Evolutionary conservation across 1,140 invertebrate genomes (phyloP).

Genomic region (Nylanderia fulva): DNA sequence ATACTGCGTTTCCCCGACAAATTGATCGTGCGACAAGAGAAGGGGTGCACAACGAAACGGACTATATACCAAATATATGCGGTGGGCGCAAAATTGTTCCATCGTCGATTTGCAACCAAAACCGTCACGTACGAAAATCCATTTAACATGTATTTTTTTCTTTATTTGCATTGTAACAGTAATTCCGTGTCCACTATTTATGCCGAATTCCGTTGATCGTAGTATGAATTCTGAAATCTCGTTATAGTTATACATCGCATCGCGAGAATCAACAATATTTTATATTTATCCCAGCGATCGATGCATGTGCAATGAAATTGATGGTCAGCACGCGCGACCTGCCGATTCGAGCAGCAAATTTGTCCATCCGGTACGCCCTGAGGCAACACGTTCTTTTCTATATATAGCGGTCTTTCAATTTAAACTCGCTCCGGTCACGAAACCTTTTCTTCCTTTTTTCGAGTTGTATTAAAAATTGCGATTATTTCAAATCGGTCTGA

Average conservation of each 20-base stretch:
- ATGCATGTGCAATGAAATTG: conserved; percentile 28
- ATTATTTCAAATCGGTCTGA: not conserved
- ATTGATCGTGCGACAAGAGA: conserved; percentile 37
- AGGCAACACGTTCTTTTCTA: conserved; percentile 12
- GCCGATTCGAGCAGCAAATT: conserved; percentile 22
- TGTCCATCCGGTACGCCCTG: not conserved
- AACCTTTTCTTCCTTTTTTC: not conserved
- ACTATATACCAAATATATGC: conserved; percentile 15
- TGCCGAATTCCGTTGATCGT: not conserved
- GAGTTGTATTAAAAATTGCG: conserved; percentile 19
- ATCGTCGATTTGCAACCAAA: not conserved
- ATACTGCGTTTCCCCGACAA: conserved; percentile 20
- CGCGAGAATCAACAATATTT: not conserved
- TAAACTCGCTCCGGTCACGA: conserved; percentile 28
- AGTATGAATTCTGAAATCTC: not conserved
- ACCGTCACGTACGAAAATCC: not conserved
- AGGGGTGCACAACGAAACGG: conserved; percentile 47
- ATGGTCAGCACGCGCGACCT: not conserved
- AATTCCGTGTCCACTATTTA: conserved; percentile 14
- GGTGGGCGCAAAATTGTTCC: conserved; percentile 20
- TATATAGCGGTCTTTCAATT: conserved; percentile 31
- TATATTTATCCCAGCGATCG: conserved; percentile 23
- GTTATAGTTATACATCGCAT: not conserved
- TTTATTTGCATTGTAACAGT: not conserved
- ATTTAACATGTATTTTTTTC: conserved; percentile 5